Conservation (phyloP, 2,888 invertebrate species). For the Patella pellucida region DNA sequence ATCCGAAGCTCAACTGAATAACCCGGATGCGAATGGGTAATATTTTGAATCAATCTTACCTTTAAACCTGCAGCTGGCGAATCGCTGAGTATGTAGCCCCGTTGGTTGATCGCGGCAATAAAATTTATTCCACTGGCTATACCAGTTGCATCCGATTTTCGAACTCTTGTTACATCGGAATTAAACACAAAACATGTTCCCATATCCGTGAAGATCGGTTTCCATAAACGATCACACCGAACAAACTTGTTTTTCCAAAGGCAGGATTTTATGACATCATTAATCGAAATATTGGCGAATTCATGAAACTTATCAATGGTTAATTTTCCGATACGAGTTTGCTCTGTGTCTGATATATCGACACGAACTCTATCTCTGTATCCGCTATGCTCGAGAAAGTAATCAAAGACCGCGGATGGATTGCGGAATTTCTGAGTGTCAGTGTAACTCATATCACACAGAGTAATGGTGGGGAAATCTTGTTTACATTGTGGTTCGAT, state of each 20-base stretch:
- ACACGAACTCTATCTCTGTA: neutral
- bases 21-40: no score
- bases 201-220: neutral
- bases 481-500: constrained; percentile 15
- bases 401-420: neutral
- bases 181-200: constrained; percentile 2
- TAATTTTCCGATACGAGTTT: neutral
- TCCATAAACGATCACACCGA: neutral
- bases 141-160: neutral
- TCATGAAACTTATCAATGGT: neutral
- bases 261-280: neutral
- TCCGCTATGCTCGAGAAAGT: neutral
- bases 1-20: no score
- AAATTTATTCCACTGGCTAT: neutral
- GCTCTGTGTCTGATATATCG: neutral
- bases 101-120: neutral
- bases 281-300: neutral
- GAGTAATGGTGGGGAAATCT: constrained; percentile 26
- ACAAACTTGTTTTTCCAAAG: neutral
- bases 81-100: neutral
- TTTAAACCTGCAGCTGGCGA: neutral
- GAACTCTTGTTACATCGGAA: no score
- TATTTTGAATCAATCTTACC: neutral
- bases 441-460: constrained; percentile 23
- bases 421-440: neutral